These are phyloP conservation scores for Entelurus aequoreus DNA, from an alignment of 2,113 vertebrate species.

Conservation along the genomic window DNA sequence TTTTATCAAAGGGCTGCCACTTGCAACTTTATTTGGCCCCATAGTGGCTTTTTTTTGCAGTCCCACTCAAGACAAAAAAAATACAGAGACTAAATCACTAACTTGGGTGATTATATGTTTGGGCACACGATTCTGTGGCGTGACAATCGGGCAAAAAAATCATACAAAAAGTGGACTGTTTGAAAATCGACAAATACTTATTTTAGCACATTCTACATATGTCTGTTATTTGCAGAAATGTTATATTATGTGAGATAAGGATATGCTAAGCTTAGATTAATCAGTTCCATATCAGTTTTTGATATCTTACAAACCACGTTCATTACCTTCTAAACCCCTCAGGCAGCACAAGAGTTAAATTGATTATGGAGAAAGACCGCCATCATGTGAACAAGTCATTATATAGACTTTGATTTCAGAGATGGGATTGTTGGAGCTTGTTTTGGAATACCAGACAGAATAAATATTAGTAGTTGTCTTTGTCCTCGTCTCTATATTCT, in stretches of 20 bases:
- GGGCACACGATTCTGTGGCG: no score
- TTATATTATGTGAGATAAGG: conserved; percentile 41
- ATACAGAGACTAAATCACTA: no score
- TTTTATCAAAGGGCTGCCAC: no score
- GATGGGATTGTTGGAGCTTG: background rate
- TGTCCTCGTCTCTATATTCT: conserved; percentile 1
- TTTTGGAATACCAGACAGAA: background rate
- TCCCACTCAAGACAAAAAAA: no score
- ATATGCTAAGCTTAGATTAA: conserved; percentile 44
- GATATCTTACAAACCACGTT: conserved; percentile 31
- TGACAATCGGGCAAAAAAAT: no score
- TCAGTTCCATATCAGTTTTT: conserved; percentile 8
- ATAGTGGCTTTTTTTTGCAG: no score
- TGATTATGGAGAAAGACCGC: background rate
- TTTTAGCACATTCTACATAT: no score
- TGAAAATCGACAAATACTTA: no score
- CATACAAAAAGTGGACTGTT: no score
- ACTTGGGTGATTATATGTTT: no score
- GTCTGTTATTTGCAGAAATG: background rate
- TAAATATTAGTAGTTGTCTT: background rate
- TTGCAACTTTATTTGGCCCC: no score
- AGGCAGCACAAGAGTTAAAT: background rate
- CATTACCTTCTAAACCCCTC: conserved; percentile 6
- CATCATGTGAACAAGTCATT: conserved; percentile 1
- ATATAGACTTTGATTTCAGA: background rate